Conservation (phyloP, 37 sponge, comb jelly and placozoan species). For the Dysidea cf. avara region DNA sequence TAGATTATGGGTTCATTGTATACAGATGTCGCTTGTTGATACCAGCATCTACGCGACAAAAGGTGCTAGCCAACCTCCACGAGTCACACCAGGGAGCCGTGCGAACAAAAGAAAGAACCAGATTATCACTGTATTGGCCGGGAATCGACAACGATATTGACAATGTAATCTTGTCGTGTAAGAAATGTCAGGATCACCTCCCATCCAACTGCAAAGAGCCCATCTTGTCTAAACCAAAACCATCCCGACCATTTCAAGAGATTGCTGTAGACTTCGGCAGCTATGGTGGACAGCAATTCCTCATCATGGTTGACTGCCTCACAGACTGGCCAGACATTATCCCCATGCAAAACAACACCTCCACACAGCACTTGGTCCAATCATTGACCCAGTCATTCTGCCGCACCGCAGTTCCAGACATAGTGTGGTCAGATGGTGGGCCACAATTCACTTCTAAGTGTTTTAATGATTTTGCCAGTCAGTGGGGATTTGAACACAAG, state of each 20-base stretch:
- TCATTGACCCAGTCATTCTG: background rate
- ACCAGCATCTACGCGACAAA: no score
- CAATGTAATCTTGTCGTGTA: slow-evolving; percentile 2
- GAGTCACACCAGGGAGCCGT: background rate
- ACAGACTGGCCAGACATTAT: slow-evolving; percentile 35
- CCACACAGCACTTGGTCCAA: background rate
- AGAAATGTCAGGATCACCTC: slow-evolving; percentile 15
- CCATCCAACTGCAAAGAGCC: slow-evolving; percentile 20
- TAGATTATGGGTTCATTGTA: no score
- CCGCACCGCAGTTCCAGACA: slow-evolving; percentile 3
- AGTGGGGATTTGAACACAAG: background rate
- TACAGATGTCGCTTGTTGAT: no score
- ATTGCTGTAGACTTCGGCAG: slow-evolving; percentile 28
- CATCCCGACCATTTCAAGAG: slow-evolving; percentile 25
- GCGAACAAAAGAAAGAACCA: slow-evolving; percentile 1
- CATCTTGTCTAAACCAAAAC: slow-evolving; percentile 2
- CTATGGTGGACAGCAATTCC: slow-evolving; percentile 15
- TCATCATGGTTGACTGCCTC: slow-evolving; percentile 28
- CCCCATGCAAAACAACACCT: slow-evolving; percentile 2
- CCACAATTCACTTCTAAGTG: background rate
- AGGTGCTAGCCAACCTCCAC: no score
- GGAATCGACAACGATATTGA: slow-evolving; percentile 18
- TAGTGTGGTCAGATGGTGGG: slow-evolving; percentile 5
- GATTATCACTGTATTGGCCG: slow-evolving; percentile 8
- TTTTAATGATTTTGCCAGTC: background rate